phyloP scores from a whole-genome alignment of 2,113 vertebrate species.

The Monarcha castaneiventris region DNA sequence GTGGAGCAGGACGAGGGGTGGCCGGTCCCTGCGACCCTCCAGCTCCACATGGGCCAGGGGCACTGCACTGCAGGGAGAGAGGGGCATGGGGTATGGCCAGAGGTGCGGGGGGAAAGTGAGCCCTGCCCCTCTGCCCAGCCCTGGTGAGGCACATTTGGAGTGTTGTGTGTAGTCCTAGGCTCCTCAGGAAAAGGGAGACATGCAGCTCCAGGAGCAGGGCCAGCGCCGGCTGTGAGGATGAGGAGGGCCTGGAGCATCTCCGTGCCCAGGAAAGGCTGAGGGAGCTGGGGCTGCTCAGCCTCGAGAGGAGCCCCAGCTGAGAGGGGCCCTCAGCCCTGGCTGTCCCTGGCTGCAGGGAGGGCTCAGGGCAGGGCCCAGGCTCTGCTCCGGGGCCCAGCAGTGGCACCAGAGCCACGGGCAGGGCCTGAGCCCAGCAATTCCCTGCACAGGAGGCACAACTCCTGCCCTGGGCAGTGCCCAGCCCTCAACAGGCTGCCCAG shows the following conservation, averaged over 20 bases:
- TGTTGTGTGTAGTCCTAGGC: not conserved
- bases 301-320: not conserved
- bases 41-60: slow-evolving; percentile 77
- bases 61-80: slow-evolving; percentile 68
- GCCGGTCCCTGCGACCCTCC: slow-evolving; percentile 69
- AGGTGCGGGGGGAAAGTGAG: accelerated
- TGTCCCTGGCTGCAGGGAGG: not conserved
- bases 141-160: not conserved
- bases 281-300: not conserved
- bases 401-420: not conserved
- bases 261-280: not conserved
- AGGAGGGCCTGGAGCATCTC: not conserved
- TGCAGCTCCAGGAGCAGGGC: accelerated
- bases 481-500: not conserved
- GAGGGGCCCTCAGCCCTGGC: not conserved
- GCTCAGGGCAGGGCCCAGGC: not conserved
- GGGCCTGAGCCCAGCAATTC: not conserved
- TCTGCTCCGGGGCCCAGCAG: not conserved
- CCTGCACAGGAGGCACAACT: not conserved
- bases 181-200: not conserved
- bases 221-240: not conserved
- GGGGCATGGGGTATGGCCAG: accelerated
- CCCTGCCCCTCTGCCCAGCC: not conserved
- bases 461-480: not conserved
- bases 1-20: slow-evolving; percentile 88